Percentiles rank a stretch among this genome's conserved stretches.
These are phyloP conservation scores for Shargacucullia verbasci DNA, from an alignment of 2,888 invertebrate species.

Conservation along the genomic window DNA sequence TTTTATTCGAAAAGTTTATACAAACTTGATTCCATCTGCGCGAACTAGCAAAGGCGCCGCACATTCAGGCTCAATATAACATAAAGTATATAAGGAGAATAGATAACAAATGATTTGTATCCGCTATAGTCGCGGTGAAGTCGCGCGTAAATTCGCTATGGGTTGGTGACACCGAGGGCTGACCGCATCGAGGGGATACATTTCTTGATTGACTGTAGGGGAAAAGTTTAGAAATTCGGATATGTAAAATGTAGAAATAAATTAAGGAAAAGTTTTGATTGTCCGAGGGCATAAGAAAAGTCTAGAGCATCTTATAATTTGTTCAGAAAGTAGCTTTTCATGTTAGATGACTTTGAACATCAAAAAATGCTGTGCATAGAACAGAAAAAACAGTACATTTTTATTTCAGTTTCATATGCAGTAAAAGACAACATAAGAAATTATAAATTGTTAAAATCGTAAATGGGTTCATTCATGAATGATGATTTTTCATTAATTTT, in stretches of 20 bases:
- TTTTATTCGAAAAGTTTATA: not conserved
- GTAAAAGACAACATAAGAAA: no score
- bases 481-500: no score
- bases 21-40: constrained; percentile 37
- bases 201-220: constrained; percentile 44
- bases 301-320: no score
- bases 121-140: constrained; percentile 59
- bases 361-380: no score
- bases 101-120: constrained; percentile 70
- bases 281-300: no score
- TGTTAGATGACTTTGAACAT: no score
- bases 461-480: no score
- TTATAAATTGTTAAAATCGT: no score
- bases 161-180: constrained; percentile 61
- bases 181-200: constrained; percentile 56
- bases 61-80: constrained; percentile 50
- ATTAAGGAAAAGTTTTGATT: no score
- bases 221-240: constrained; percentile 31
- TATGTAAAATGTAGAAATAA: constrained; percentile 7
- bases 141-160: constrained; percentile 61
- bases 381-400: no score
- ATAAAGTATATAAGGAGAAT: constrained; percentile 55
- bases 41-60: constrained; percentile 47
- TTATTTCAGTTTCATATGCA: no score
- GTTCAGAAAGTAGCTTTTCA: no score